Conservation (phyloP, 2,797 vertebrate genomes). For the Nyctibius grandis region DNA sequence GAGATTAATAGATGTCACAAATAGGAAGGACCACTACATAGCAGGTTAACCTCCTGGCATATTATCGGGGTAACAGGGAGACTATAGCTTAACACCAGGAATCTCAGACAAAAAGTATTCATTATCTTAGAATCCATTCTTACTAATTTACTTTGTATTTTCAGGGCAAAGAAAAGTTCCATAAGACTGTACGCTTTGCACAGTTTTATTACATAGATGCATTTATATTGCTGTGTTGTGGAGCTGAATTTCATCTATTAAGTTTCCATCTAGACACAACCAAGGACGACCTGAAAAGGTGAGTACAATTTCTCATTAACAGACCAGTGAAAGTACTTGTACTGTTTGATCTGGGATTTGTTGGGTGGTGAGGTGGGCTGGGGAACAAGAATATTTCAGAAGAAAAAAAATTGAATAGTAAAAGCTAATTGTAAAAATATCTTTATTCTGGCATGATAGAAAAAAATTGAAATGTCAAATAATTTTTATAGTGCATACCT, state of each 20-base stretch:
- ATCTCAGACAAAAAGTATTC: background rate
- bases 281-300: constrained; percentile 83
- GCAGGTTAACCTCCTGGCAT: background rate
- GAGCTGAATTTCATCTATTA: constrained; percentile 80
- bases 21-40: background rate
- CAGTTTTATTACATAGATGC: constrained; percentile 91
- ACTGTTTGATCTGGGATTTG: background rate
- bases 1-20: background rate
- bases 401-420: background rate
- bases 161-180: constrained; percentile 76
- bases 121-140: background rate
- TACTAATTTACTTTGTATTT: constrained; percentile 21
- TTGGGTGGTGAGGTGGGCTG: background rate
- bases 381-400: background rate
- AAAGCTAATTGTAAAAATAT: background rate
- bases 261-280: constrained; percentile 74
- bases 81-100: background rate
- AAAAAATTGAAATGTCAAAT: background rate
- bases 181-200: constrained; percentile 72
- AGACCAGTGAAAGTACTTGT: background rate
- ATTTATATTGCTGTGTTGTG: constrained; percentile 84
- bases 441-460: background rate
- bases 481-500: background rate
- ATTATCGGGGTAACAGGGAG: background rate
- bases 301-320: background rate